These are phyloP conservation scores for Ochlodes sylvanus DNA, from an alignment of 2,888 invertebrate species.

Conservation along the genomic window DNA sequence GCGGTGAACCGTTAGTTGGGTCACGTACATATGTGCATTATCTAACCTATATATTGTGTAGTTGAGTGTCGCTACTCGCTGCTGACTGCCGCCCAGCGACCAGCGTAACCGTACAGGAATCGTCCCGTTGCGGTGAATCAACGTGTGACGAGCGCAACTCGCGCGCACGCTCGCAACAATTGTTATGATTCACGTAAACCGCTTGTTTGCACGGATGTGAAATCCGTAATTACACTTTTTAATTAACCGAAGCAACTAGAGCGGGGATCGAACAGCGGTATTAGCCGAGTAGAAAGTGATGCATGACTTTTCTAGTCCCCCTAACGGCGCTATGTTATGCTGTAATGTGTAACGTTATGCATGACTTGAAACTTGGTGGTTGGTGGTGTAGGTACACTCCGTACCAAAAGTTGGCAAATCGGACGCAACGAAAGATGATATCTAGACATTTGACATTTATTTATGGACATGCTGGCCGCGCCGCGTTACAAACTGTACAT, in stretches of 20 bases:
- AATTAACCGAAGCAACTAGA: slow-evolving; percentile 81
- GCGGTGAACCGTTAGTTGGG: slow-evolving; percentile 30
- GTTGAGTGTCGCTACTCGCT: slow-evolving; percentile 14
- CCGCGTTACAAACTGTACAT: no score
- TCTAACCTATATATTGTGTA: slow-evolving; percentile 31
- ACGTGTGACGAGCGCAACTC: slow-evolving; percentile 57
- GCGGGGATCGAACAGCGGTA: slow-evolving; percentile 74
- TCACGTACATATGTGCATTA: slow-evolving; percentile 3
- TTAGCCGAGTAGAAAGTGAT: slow-evolving; percentile 78
- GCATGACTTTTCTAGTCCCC: slow-evolving; percentile 53
- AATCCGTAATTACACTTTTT: slow-evolving; percentile 83
- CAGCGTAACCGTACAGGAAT: slow-evolving; percentile 46
- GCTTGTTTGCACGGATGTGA: slow-evolving; percentile 81
- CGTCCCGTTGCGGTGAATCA: slow-evolving; percentile 62
- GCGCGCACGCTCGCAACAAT: slow-evolving; percentile 47
- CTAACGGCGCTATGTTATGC: slow-evolving; percentile 44
- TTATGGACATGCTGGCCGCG: no score
- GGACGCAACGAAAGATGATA: neutral
- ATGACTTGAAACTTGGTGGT: slow-evolving; percentile 15
- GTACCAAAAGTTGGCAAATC: neutral
- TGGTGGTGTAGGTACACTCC: no score
- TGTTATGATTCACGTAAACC: slow-evolving; percentile 79
- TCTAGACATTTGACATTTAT: no score
- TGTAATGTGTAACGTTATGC: slow-evolving; percentile 34
- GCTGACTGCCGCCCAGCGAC: slow-evolving; percentile 7